Evolutionary conservation across 2,113 vertebrate species (phyloP), one percentile per base, ranked within the genome.

Genomic region (Chaetorhynchus papuensis): DNA sequence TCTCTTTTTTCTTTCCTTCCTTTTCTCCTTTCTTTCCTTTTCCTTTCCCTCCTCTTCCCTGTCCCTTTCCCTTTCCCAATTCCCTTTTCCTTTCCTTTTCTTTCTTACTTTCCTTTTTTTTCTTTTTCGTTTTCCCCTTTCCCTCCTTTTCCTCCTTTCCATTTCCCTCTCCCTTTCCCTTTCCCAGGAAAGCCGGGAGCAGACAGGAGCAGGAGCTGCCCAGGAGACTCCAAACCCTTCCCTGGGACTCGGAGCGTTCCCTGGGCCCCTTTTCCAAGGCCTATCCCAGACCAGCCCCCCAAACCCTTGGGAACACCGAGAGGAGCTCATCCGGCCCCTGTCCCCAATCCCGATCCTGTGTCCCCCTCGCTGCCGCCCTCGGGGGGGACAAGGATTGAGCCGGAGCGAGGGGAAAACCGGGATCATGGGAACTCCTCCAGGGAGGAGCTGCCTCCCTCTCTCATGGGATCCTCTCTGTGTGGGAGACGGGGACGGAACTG

Each of bases 311-410:
- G 59, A 61, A 61, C 19, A 37, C 59, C 17, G 10, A 39, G 59
- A 8, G 59, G 16, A 39, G 35, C 59, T 28, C 35, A 4, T 27
- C 59, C 57, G 1, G 24, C 15, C 35, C 35, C 47, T 6, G 18
- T n/a, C 8, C 64, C 64, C 1, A 0, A 66, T n/a, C 64, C 47
- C 19, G 4, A 52, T 2, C 35, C 47, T 0, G 35, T 4, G 14
- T 39, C n/a, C 45, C 50, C 37, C 30, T 23, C 37, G 2, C 50
- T 26, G 37, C 50, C 52, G 8, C 31, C 30, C 31, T 27, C 4
- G 1, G 15, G 15, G 15, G 33, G 9, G 11, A 30, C 42, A 37
- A 0, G 5, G 54, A 45, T 23, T 2, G 18, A 37, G 26, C 19
- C 18, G 70, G 39, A 56, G 31, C 7, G 1, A 42, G 35, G 17